Percentiles rank a stretch among this genome's conserved stretches.
phyloP scores from a whole-genome alignment of 2,888 invertebrate genomes.

The Drosophila pseudotakahashii region DNA sequence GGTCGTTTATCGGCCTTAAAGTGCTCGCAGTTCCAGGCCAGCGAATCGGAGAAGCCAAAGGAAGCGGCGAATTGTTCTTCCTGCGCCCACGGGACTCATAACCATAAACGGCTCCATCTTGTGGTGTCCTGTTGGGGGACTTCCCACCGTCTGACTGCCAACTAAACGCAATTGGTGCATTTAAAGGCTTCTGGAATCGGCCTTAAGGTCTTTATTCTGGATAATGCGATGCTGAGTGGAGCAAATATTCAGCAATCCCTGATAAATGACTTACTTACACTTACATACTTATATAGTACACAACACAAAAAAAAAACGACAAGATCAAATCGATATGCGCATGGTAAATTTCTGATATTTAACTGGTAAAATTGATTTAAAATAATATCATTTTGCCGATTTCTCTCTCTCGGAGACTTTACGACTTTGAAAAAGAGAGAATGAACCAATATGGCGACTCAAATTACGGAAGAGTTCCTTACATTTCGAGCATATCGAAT shows the following conservation, averaged over 20 bases:
- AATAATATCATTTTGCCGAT: too few relatives aligned
- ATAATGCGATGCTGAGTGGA: constrained; percentile 25
- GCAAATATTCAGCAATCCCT: constrained; percentile 17
- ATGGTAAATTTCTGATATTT: too few relatives aligned
- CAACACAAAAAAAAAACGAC: too few relatives aligned
- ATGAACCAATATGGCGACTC: too few relatives aligned
- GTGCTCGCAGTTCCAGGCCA: constrained; percentile 60
- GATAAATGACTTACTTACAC: background rate
- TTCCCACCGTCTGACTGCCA: constrained; percentile 11
- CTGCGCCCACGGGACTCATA: constrained; percentile 71
- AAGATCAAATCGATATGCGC: too few relatives aligned
- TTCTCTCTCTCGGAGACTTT: too few relatives aligned
- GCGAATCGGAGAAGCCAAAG: constrained; percentile 29
- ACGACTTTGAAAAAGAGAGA: too few relatives aligned
- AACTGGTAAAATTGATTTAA: too few relatives aligned
- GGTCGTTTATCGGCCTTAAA: constrained; percentile 75
- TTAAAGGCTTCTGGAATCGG: constrained; percentile 59
- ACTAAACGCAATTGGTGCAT: constrained; percentile 58
- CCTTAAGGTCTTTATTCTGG: constrained; percentile 59
- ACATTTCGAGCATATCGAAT: too few relatives aligned
- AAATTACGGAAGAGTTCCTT: too few relatives aligned
- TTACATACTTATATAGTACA: background rate
- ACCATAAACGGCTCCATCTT: constrained; percentile 69
- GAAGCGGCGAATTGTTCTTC: constrained; percentile 28
- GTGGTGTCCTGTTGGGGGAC: constrained; percentile 44